Evolutionary conservation across 1,140 invertebrate genomes (phyloP).

Genomic region (Anthonomus grandis): DNA sequence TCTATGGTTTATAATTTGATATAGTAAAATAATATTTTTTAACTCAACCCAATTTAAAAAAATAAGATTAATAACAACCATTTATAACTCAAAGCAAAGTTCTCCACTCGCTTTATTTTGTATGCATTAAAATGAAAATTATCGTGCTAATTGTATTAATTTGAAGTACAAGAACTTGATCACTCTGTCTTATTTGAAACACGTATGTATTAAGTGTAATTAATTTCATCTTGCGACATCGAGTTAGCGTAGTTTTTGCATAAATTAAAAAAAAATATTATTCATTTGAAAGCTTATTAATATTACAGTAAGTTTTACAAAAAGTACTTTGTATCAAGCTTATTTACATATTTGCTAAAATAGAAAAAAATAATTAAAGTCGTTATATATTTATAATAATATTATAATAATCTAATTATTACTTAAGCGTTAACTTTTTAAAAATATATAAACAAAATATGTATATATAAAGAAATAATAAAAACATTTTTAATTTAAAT

Average conservation of each 20-base stretch:
- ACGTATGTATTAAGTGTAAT: conserved; percentile 1
- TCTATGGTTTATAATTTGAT: too few relatives aligned
- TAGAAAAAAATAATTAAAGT: neutral
- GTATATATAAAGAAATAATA: neutral
- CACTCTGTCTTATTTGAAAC: conserved; percentile 4
- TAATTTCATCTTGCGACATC: neutral
- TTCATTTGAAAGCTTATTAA: neutral
- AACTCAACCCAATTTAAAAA: too few relatives aligned
- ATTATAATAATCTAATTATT: neutral
- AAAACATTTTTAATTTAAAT: neutral
- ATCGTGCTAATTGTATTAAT: conserved; percentile 1
- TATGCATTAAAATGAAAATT: conserved; percentile 1
- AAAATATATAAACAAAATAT: neutral
- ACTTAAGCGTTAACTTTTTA: neutral
- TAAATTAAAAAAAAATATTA: neutral
- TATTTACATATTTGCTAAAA: neutral
- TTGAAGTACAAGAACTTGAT: neutral
- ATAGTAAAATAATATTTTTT: too few relatives aligned
- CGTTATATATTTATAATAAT: neutral
- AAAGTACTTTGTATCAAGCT: neutral
- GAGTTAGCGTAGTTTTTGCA: neutral
- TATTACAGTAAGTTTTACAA: neutral
- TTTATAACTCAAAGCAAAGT: too few relatives aligned
- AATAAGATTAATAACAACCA: too few relatives aligned
- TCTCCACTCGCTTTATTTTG: neutral